Evolutionary conservation across 2,888 invertebrate species (phyloP).

Genomic region (Mythimna pallens): DNA sequence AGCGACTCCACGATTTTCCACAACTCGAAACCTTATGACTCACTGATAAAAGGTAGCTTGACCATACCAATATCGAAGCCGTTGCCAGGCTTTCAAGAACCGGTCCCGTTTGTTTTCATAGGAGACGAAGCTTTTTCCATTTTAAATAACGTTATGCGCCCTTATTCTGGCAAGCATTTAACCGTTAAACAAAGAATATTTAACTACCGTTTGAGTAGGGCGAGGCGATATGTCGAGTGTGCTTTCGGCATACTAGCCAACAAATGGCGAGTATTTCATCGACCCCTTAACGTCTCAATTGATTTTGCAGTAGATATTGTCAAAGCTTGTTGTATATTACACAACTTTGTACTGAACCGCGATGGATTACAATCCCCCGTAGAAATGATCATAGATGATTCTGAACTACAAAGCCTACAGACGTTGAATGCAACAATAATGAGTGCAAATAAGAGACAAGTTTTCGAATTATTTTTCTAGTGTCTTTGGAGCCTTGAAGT

Average conservation of each 20-base stretch:
- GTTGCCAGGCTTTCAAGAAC: conserved; percentile 35
- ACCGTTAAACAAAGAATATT: no score
- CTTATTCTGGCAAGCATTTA: not conserved
- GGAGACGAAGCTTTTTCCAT: conserved; percentile 52
- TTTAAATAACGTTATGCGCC: conserved; percentile 34
- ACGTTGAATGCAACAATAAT: no score
- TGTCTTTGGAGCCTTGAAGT: no score
- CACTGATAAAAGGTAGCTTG: conserved; percentile 28
- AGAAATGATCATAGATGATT: no score
- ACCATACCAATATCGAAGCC: conserved; percentile 49
- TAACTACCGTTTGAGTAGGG: no score
- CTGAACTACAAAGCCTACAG: no score
- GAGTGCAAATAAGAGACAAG: no score
- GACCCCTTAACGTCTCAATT: conserved; percentile 8
- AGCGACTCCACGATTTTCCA: conserved; percentile 51
- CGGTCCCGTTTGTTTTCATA: conserved; percentile 50
- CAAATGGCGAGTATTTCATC: conserved; percentile 17
- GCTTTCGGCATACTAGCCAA: conserved; percentile 14
- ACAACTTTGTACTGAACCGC: no score
- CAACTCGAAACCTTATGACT: conserved; percentile 21
- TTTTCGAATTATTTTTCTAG: no score
- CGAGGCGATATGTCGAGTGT: conserved; percentile 2
- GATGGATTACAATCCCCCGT: no score
- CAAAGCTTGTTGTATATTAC: no score
- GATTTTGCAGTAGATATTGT: no score